These are phyloP conservation scores for Pogoniulus pusillus DNA, from an alignment of 2,797 vertebrate genomes.

Conservation along the genomic window DNA sequence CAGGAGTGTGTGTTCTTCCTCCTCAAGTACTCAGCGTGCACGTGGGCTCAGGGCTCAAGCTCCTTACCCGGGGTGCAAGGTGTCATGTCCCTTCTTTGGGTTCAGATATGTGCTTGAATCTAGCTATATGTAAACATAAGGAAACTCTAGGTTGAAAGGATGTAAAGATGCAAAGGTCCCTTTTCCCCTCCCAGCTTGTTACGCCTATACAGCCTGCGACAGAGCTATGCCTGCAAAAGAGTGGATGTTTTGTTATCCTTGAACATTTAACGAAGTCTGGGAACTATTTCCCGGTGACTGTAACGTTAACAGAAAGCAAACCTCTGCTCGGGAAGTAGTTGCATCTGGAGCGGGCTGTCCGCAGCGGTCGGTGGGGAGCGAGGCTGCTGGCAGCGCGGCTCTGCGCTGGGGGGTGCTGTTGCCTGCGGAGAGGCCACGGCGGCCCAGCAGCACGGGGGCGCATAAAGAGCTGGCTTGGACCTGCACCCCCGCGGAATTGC, in stretches of 20 bases:
- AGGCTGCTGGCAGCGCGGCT: not conserved
- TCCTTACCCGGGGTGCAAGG: not conserved
- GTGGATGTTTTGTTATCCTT: rapidly evolving
- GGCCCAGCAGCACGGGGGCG: not conserved
- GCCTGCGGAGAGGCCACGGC: not conserved
- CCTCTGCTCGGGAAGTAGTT: rapidly evolving
- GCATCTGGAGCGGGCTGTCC: not conserved
- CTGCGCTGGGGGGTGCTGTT: not conserved
- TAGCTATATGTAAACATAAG: not conserved
- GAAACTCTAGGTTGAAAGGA: not conserved
- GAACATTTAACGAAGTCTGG: rapidly evolving
- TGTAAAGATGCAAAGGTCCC: rapidly evolving
- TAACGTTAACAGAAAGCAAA: rapidly evolving
- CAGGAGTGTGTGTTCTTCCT: not conserved
- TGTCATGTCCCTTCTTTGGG: not conserved
- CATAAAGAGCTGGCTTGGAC: rapidly evolving
- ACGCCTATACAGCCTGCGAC: rapidly evolving
- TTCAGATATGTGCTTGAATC: not conserved
- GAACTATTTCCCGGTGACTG: rapidly evolving
- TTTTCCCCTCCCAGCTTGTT: not conserved
- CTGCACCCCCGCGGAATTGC: not conserved
- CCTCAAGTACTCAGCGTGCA: not conserved
- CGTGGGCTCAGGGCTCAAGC: not conserved
- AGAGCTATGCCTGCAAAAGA: rapidly evolving
- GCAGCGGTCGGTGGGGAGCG: not conserved